Base-by-base conservation (phyloP, 2,888 invertebrate species). In the Ormyrus thymus region DNA sequence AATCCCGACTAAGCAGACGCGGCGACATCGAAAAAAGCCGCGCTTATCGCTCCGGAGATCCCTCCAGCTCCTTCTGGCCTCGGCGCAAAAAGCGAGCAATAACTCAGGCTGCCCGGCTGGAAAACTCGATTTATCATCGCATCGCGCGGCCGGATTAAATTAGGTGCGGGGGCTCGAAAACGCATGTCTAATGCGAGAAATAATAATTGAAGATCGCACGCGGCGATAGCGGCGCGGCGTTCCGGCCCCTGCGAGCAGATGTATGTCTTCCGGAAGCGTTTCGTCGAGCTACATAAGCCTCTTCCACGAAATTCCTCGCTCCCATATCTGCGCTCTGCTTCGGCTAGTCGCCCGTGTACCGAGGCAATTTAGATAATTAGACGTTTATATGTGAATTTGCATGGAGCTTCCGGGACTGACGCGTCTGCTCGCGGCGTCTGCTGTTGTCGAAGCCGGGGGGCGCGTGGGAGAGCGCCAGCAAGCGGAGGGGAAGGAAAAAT, bases 321-420 rank as follows among this genome's bases (percentile, higher is more conserved):
- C 69, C 7, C 56, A 68, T 68, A 45, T 48, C 11, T 48, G 15
- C 29, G 29, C 29, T 29, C 29, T 29, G 29, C 29, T 29, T 29
- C 29, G 29, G 4, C 46, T 62, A 13, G 45, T 76, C 70, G 65
- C 64, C 68, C 68, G 61, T 76, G 58, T 80, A 29, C 43, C 11
- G 11, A 61, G 11, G 69, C 80, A 85, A 83, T 84, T 83, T 82
- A 81, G 82, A 84, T 84, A 84, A 84, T 84, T 84, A 79, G 82
- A 81, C 83, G 83, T 82, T 84, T 83, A 83, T 29, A 29, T 82
- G 82, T 79, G 71, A 81, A 84, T 84, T 82, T 79, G 76, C 81
- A 78, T 77, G 76, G 76, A 79, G 78, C 66, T 73, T 66, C 74
- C 76, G 69, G 75, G 66, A 29, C 77, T 66, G 65, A 61, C 64